Evolutionary conservation across 2,888 invertebrate species (phyloP).

Genomic region (Leucophora obtusa): DNA sequence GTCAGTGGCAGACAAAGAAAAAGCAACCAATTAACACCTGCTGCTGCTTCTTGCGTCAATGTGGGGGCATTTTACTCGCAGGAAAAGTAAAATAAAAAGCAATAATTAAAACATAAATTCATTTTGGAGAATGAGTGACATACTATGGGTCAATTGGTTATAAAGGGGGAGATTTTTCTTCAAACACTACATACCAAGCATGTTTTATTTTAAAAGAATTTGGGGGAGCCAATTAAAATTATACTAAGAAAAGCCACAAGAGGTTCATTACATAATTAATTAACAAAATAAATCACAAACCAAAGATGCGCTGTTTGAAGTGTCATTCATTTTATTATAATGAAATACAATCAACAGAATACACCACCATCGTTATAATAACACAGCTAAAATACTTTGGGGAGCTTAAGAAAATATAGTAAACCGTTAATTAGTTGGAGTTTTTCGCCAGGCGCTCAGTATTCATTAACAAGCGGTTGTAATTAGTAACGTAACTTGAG

Average conservation of each 20-base stretch:
- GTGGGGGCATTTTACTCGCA: neutral
- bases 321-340: conserved; percentile 23
- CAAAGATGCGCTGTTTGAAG: conserved; percentile 33
- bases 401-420: conserved; percentile 66
- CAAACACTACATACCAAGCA: neutral
- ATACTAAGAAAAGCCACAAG: neutral
- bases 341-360: conserved; percentile 30
- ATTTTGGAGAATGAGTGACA: neutral
- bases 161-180: neutral
- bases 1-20: neutral
- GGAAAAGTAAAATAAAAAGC: neutral
- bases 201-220: neutral
- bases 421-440: conserved; percentile 77
- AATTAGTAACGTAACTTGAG: conserved; percentile 41
- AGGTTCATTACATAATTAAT: conserved; percentile 1
- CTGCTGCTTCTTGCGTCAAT: neutral
- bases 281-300: conserved; percentile 33
- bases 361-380: neutral
- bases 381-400: conserved; percentile 22
- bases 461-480: conserved; percentile 59
- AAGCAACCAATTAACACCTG: neutral
- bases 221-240: conserved; percentile 36
- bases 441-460: conserved; percentile 75
- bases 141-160: neutral
- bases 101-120: conserved; percentile 8